Conservation (phyloP, 2,113 vertebrate genomes). For the Sminthopsis crassicaudata region DNA sequence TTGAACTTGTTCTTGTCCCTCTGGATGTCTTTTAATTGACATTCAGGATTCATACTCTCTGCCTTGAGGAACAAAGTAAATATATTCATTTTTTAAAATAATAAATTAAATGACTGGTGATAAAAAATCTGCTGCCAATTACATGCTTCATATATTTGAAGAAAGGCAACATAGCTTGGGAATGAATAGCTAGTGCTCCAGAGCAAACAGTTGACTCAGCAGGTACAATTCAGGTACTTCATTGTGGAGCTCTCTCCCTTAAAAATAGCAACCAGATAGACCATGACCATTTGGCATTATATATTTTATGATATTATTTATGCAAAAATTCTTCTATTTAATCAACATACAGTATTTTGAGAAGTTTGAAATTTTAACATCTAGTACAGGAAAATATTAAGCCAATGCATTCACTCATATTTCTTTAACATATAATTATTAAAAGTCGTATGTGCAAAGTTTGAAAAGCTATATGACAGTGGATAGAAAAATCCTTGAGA, state of each 20-base stretch:
- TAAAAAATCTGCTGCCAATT: slow-evolving; percentile 61
- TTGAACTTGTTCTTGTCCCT: neutral
- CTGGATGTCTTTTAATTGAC: slow-evolving; percentile 25
- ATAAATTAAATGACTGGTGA: neutral
- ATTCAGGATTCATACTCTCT: neutral
- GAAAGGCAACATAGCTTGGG: slow-evolving; percentile 64
- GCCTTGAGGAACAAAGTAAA: slow-evolving; percentile 29
- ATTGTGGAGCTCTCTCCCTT: neutral
- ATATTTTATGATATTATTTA: too few relatives aligned
- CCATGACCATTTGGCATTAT: too few relatives aligned
- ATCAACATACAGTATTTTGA: too few relatives aligned
- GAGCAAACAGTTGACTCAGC: slow-evolving; percentile 57
- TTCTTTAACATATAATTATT: too few relatives aligned
- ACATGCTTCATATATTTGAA: slow-evolving; percentile 68
- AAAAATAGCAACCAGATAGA: too few relatives aligned
- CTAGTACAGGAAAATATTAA: too few relatives aligned
- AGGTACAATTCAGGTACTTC: slow-evolving; percentile 34
- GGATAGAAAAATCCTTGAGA: too few relatives aligned
- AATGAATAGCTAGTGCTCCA: slow-evolving; percentile 59
- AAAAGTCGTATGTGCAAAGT: too few relatives aligned
- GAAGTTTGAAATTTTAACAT: too few relatives aligned
- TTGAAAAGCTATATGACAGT: too few relatives aligned
- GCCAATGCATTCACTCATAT: too few relatives aligned
- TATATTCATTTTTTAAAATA: slow-evolving; percentile 56
- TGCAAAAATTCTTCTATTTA: too few relatives aligned